These are phyloP conservation scores for Sipha flava DNA, from an alignment of 1,140 invertebrate species.

Conservation along the genomic window DNA sequence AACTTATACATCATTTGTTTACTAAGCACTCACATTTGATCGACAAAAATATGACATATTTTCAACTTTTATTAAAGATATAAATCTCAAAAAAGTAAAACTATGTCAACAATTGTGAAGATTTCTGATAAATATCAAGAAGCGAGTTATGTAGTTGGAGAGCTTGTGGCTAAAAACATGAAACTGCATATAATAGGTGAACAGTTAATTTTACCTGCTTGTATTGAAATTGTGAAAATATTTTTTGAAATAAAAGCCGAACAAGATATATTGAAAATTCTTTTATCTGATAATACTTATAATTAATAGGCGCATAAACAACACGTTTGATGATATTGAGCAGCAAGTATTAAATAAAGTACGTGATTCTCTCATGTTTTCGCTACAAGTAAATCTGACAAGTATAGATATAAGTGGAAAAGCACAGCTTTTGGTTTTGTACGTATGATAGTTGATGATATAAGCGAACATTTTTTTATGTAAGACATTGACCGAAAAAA, in stretches of 20 bases:
- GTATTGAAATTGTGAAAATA: background rate
- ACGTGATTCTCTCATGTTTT: too few species aligned
- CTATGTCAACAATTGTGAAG: background rate
- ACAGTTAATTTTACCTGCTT: background rate
- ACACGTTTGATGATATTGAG: background rate
- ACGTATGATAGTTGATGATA: too few species aligned
- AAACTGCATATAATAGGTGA: background rate
- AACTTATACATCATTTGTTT: background rate
- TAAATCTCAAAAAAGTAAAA: background rate
- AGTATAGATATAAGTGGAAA: too few species aligned
- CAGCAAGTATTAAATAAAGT: too few species aligned
- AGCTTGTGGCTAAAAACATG: background rate
- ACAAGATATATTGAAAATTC: background rate
- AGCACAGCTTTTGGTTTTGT: too few species aligned
- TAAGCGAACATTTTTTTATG: too few species aligned
- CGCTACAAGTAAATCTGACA: too few species aligned
- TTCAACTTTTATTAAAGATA: too few species aligned
- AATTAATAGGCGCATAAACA: background rate
- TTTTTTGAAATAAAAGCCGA: background rate
- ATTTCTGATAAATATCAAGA: background rate
- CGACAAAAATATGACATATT: too few species aligned
- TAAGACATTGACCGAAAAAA: too few species aligned
- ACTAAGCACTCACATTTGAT: background rate
- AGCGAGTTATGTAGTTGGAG: background rate
- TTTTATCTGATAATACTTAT: background rate